These are phyloP conservation scores for Glossosoma conforme DNA, from an alignment of 1,140 invertebrate genomes.

Conservation along the genomic window DNA sequence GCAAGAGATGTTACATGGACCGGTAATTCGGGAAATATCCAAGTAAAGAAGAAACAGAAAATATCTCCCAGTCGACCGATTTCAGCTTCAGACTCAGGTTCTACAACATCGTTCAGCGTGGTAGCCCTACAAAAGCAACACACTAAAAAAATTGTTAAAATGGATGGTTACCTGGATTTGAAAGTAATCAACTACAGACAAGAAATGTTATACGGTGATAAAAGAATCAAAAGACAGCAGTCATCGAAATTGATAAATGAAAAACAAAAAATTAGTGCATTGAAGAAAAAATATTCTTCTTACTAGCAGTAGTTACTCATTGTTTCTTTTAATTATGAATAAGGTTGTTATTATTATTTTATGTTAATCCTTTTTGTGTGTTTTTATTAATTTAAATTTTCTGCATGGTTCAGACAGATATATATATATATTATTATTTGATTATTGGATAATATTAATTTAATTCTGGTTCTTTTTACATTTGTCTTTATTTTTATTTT, in stretches of 20 bases:
- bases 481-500: no score
- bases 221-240: conserved; percentile 4
- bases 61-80: conserved; percentile 6
- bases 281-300: conserved; percentile 4
- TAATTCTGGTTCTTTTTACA: no score
- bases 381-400: no score
- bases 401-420: no score
- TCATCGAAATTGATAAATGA: conserved; percentile 7
- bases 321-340: no score
- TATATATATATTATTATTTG: no score
- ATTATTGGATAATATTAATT: no score
- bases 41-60: conserved; percentile 9
- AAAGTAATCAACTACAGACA: conserved; percentile 9
- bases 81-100: conserved; percentile 7
- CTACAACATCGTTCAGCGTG: conserved; percentile 12
- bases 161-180: neutral
- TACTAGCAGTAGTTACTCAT: no score
- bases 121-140: conserved; percentile 6
- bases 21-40: conserved; percentile 7
- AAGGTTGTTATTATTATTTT: no score
- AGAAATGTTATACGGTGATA: conserved; percentile 18
- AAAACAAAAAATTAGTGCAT: conserved; percentile 10
- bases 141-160: conserved; percentile 2
- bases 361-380: no score
- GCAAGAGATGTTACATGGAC: conserved; percentile 3